Evolutionary conservation across 2,113 vertebrate species (phyloP).

Genomic region (Taxidea taxus): DNA sequence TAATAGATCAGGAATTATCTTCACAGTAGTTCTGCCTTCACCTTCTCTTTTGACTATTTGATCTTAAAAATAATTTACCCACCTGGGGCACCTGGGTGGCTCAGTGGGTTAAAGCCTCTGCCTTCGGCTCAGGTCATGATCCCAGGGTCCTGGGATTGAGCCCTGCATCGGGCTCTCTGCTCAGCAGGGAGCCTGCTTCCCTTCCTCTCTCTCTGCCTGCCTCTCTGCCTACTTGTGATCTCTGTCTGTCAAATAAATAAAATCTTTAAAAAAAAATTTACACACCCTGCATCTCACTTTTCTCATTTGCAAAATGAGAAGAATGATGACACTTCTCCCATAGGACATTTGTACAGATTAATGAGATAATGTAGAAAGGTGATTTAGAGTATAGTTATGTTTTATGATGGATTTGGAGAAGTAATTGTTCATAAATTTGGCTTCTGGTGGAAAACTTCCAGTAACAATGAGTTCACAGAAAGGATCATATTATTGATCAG

Average conservation of each 20-base stretch:
- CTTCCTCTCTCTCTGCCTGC: too few relatives aligned
- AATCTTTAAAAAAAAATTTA: constrained; percentile 28
- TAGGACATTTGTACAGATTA: not conserved
- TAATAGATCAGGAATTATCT: not conserved
- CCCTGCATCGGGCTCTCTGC: too few relatives aligned
- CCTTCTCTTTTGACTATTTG: constrained; percentile 40
- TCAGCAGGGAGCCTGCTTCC: too few relatives aligned
- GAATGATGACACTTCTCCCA: not conserved
- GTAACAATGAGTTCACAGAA: not conserved
- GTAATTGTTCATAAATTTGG: not conserved
- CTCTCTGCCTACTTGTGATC: too few relatives aligned
- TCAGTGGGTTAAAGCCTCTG: too few relatives aligned
- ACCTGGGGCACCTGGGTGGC: too few relatives aligned
- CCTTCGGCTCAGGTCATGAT: too few relatives aligned
- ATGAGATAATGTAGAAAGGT: not conserved
- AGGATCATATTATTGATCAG: not conserved
- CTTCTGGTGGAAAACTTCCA: constrained; percentile 17
- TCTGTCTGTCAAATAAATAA: too few relatives aligned
- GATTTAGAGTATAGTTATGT: not conserved
- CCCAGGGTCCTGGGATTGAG: too few relatives aligned
- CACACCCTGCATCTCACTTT: not conserved
- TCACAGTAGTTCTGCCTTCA: not conserved
- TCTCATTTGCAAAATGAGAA: constrained; percentile 37
- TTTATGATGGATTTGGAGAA: constrained; percentile 14
- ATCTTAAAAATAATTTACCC: constrained; percentile 19